Base-by-base conservation (phyloP, 2,113 vertebrate genomes). In the Syngnathus typhle region DNA sequence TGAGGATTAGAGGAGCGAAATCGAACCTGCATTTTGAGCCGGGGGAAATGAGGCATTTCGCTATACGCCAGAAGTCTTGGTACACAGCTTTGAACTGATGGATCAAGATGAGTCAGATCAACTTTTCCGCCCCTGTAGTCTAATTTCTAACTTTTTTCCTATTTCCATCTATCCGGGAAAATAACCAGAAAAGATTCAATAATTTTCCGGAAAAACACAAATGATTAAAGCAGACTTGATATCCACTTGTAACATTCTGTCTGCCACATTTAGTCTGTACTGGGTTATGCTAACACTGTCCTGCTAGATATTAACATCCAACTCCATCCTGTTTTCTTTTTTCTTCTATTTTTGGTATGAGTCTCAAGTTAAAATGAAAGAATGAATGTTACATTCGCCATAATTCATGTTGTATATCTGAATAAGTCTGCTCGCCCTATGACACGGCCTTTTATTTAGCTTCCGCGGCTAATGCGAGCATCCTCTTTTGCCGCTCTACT, bases 1-100 rank as follows among this genome's bases (percentile, higher is more conserved):
- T 84, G 87, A 83, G 81, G 88, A 88, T 87, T 89, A 86, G 82
- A 86, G 81, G 47, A 36, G 73, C 46, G 18, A 64, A 81, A 78
- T 73, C 67, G 10, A 89, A 84, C 76, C 77, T 74, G 73, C 63
- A 66, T 72, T 82, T 84, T 78, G 55, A 58, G 66, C 72, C 64
- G 0, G 11, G 64, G 54, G 72, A 70, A 56, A 63, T 65, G 47
- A 74, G 36, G 54, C 15, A 16, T 36, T 58, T 36, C 27, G 11
- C 27, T 9, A 58, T 58, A 15, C 7, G 55, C 1, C 13, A 58
- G 55, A 32, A 58, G 23, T 15, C 55, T 58, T 58, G 55, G 55
- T 3, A 58, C 36, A 58, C 55, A 58, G 27, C 6, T 58, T 36
- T 58, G 16, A 58, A 58, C 18, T 58, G 27, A 58, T 36, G 1